Evolutionary conservation across 1,140 invertebrate genomes (phyloP), one percentile per base, ranked within the genome.

Genomic region (Meloidogyne chitwoodi): DNA sequence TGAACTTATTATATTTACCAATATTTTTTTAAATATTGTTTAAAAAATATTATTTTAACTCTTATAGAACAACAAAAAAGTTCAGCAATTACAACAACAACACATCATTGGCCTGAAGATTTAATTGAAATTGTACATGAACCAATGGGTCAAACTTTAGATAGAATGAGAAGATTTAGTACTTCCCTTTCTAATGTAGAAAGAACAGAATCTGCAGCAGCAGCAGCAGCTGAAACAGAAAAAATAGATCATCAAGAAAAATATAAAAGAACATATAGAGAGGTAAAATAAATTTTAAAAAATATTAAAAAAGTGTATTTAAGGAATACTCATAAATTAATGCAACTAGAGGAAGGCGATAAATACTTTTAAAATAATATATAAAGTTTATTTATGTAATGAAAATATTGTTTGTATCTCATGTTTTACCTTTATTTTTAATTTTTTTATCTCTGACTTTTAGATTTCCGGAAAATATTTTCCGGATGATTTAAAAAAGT

Each of bases 71-170:
- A 34, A 14, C 29, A 41, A 75, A 26, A 75, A 44, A 75, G 70
- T 61, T 64, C 72, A 44, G 75, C 26, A 56, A 62, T 74, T 10
- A 78, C 67, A 24, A 69, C 67, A 24, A 69, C 68, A 16, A 68
- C 74, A 11, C 80, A 84, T 66, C 80, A 86, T 24, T 86, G 85
- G 85, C 75, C 85, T 10, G 84, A 86, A 26, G 80, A 87, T 76
- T 75, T 86, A 61, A 87, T 86, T 62, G 80, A 83, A 38, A 87
- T 86, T 62, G 85, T 87, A 10, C 69, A 83, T 34, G 85, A 86
- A 78, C 85, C 85, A 22, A 87, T 87, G 80, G 69, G 74, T 64
- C 84, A 82, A 31, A 86, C 85, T 4, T 74, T 86, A 24, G 79
- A 85, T 63, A 64, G 85, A 16, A 87, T 87, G 81, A 83, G 82